A percentile compares a stretch with the other conserved stretches of the same genome.
Conservation (phyloP, 1,140 invertebrate genomes). For the Chionoecetes opilio region DNA sequence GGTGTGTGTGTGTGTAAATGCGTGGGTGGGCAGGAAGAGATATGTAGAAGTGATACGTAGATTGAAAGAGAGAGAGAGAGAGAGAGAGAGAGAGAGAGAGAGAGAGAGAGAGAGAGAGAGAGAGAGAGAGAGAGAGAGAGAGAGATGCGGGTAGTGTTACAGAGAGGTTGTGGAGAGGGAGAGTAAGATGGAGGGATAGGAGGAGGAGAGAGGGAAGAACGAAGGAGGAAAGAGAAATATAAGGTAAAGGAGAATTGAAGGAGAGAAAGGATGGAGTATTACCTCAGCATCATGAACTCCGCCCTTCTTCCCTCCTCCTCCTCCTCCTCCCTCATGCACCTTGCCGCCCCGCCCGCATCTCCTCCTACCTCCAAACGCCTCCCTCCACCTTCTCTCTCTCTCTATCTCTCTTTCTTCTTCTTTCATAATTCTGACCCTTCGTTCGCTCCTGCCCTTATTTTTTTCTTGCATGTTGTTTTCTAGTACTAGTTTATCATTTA, state of each 20-base stretch:
- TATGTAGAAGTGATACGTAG: not conserved
- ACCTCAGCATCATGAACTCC: not conserved
- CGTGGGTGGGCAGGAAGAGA: not conserved
- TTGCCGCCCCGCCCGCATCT: not conserved
- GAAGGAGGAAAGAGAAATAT: no score
- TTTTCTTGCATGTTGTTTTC: not conserved
- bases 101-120: slow-evolving; percentile 27
- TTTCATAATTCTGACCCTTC: no score
- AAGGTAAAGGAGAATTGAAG: not conserved
- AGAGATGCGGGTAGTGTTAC: slow-evolving; percentile 12
- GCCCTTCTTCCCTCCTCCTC: not conserved
- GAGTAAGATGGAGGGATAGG: not conserved
- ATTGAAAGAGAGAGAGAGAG: not conserved
- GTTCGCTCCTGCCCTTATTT: not conserved
- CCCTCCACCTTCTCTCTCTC: not conserved
- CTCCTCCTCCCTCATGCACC: not conserved
- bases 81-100: slow-evolving; percentile 27
- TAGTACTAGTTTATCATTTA: no score
- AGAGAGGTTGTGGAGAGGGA: not conserved
- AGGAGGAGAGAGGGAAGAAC: no score
- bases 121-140: slow-evolving; percentile 18
- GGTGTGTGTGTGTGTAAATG: not conserved
- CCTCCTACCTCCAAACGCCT: not conserved
- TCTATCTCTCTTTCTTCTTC: not conserved
- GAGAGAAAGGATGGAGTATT: not conserved